Conservation (phyloP, 2,797 vertebrate genomes). For the Oreochromis grahami region DNA sequence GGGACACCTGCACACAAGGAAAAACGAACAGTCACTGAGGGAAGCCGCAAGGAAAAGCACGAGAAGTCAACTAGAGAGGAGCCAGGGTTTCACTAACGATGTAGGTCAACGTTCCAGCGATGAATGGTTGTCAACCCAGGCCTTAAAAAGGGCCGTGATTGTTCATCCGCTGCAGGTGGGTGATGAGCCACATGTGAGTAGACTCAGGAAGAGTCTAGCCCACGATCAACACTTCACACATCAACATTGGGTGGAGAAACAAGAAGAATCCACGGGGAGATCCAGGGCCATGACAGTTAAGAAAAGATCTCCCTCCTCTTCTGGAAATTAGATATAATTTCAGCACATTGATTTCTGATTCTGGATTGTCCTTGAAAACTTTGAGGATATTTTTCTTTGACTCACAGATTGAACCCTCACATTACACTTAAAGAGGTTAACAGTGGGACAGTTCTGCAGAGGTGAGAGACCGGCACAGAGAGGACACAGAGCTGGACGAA, state of each 20-base stretch:
- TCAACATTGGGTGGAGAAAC: accelerated
- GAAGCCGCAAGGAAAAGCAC: accelerated
- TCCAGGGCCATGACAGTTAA: neutral
- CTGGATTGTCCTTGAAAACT: neutral
- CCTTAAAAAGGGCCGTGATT: neutral
- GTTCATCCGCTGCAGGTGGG: neutral
- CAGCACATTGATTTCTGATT: neutral
- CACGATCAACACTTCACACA: too few relatives aligned
- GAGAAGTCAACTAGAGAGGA: accelerated
- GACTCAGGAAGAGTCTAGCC: neutral
- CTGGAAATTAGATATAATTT: neutral
- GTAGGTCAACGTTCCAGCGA: neutral
- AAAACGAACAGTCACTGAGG: accelerated
- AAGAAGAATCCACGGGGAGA: neutral
- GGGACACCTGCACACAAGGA: neutral
- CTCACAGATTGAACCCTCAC: neutral
- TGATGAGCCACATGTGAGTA: neutral
- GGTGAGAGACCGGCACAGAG: neutral
- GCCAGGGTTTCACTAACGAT: neutral
- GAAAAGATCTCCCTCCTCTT: neutral
- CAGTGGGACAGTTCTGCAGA: neutral
- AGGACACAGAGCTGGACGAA: neutral
- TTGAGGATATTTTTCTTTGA: neutral
- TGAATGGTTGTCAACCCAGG: neutral
- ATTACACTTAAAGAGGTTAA: neutral